These are phyloP conservation scores for Tribolium freemani DNA, from an alignment of 2,888 invertebrate species.

Conservation along the genomic window DNA sequence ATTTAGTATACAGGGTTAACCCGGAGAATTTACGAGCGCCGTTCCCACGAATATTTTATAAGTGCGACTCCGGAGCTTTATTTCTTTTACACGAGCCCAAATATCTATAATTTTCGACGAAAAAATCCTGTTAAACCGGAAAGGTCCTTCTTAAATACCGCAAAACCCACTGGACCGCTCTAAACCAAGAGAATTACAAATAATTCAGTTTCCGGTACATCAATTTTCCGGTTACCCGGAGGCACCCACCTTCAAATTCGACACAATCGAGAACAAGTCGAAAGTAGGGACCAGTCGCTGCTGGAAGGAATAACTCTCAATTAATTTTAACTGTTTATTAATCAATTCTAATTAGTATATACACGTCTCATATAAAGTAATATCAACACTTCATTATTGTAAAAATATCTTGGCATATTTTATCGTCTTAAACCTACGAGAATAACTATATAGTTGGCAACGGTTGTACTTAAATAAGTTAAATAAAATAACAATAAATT, in stretches of 20 bases:
- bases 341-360: too few species aligned
- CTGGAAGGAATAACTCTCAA: too few species aligned
- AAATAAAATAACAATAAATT: slow-evolving; percentile 7
- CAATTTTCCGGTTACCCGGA: slow-evolving; percentile 15
- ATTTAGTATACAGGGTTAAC: slow-evolving; percentile 37
- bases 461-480: not conserved
- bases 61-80: slow-evolving; percentile 23
- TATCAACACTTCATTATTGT: too few species aligned
- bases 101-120: not conserved
- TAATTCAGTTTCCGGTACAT: slow-evolving; percentile 33
- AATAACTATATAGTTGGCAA: not conserved
- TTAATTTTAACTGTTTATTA: too few species aligned
- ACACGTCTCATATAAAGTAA: too few species aligned
- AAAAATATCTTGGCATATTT: too few species aligned
- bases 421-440: too few species aligned
- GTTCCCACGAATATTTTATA: slow-evolving; percentile 28
- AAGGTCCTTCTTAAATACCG: slow-evolving; percentile 1
- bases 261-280: not conserved
- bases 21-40: slow-evolving; percentile 27
- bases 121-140: not conserved
- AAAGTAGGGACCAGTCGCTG: too few species aligned
- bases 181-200: slow-evolving; percentile 24
- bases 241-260: slow-evolving; percentile 9
- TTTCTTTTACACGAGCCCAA: slow-evolving; percentile 15
- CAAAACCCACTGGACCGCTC: slow-evolving; percentile 2